These are phyloP conservation scores for Sprattus sprattus DNA, from an alignment of 2,113 vertebrate genomes.

Conservation along the genomic window DNA sequence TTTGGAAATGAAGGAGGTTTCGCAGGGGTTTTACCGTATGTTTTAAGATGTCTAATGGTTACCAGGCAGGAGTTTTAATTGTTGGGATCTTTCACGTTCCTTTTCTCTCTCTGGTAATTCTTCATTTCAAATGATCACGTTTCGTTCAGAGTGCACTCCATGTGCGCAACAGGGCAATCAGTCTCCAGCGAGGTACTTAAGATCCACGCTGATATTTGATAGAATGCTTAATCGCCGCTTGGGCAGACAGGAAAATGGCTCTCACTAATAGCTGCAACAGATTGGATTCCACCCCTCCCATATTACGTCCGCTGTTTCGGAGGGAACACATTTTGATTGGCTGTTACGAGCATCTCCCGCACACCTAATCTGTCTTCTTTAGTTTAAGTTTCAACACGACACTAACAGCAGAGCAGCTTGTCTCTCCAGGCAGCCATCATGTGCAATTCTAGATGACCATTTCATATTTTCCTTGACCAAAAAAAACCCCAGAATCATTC, in stretches of 20 bases:
- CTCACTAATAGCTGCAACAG: slow-evolving; percentile 45
- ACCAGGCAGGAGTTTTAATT: slow-evolving; percentile 50
- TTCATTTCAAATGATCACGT: slow-evolving; percentile 51
- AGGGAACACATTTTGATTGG: slow-evolving; percentile 15
- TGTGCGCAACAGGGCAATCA: slow-evolving; percentile 42
- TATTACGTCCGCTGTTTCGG: slow-evolving; percentile 33
- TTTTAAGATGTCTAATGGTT: slow-evolving; percentile 66
- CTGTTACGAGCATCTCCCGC: slow-evolving; percentile 33
- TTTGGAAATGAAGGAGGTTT: slow-evolving; percentile 33
- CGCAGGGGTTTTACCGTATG: slow-evolving; percentile 28
- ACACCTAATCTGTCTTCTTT: slow-evolving; percentile 52
- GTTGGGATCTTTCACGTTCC: slow-evolving; percentile 23
- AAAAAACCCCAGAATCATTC: slow-evolving; percentile 51
- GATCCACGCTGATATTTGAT: slow-evolving; percentile 60
- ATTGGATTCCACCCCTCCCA: slow-evolving; percentile 39
- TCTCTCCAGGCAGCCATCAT: slow-evolving; percentile 52
- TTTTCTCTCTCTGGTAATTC: slow-evolving; percentile 9
- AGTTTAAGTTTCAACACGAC: slow-evolving; percentile 56
- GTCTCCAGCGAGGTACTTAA: slow-evolving; percentile 60
- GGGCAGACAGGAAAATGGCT: slow-evolving; percentile 57
- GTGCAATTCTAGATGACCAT: slow-evolving; percentile 62
- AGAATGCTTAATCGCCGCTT: slow-evolving; percentile 69
- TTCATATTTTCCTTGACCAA: slow-evolving; percentile 44
- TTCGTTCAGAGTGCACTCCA: slow-evolving; percentile 54
- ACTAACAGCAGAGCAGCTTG: slow-evolving; percentile 43